Conservation (phyloP, 2,113 vertebrate genomes). For the Limanda limanda region DNA sequence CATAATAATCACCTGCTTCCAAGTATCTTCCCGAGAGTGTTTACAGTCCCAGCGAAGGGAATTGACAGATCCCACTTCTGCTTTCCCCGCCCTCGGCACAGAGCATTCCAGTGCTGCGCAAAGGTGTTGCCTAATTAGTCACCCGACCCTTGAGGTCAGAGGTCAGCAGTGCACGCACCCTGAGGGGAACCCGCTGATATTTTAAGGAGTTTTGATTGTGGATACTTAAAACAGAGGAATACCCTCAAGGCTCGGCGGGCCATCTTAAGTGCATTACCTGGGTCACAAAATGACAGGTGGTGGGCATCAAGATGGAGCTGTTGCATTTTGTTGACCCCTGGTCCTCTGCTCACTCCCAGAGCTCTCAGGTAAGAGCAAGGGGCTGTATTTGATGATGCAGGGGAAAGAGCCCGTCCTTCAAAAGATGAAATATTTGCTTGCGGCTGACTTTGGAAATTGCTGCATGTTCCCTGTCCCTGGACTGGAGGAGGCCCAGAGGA, state of each 20-base stretch:
- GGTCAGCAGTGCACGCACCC: constrained; percentile 61
- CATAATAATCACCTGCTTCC: constrained; percentile 53
- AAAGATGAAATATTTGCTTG: constrained; percentile 49
- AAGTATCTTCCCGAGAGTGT: constrained; percentile 42
- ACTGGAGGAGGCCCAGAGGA: constrained; percentile 31
- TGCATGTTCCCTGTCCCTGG: constrained; percentile 24
- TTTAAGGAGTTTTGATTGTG: constrained; percentile 71
- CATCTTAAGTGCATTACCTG: constrained; percentile 63
- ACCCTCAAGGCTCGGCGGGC: constrained; percentile 42
- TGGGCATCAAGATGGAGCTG: constrained; percentile 59
- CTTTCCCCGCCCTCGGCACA: constrained; percentile 54
- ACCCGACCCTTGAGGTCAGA: constrained; percentile 70
- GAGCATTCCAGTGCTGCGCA: constrained; percentile 73
- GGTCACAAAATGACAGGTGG: constrained; percentile 71
- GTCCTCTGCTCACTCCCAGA: constrained; percentile 16
- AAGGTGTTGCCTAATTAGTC: constrained; percentile 82
- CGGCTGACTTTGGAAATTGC: constrained; percentile 39
- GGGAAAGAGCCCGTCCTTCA: constrained; percentile 40
- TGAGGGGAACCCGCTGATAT: constrained; percentile 69
- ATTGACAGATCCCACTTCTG: constrained; percentile 54
- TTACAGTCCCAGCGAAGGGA: constrained; percentile 43
- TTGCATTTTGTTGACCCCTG: constrained; percentile 46
- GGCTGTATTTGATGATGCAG: constrained; percentile 42
- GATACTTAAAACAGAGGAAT: constrained; percentile 66
- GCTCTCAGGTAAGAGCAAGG: constrained; percentile 33